Evolutionary conservation across 2,113 vertebrate species (phyloP), one percentile per base, ranked within the genome.

Genomic region (Paedocypris sp.): DNA sequence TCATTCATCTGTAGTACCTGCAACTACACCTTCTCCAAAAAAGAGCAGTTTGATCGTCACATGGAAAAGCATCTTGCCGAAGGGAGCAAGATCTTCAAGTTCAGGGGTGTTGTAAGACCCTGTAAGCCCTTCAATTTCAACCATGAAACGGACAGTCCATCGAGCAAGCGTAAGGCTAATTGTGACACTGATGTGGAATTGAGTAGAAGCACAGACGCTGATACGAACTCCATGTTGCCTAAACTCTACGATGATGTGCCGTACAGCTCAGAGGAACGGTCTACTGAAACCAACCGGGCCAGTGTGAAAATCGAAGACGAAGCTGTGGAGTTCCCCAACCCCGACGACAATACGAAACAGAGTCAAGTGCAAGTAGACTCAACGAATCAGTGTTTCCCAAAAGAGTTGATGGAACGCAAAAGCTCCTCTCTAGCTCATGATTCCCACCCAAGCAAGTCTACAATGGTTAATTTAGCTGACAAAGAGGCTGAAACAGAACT

Each of bases 1-100:
- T 93, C 94, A n/a, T 97, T 99, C 69, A 92, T 90, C 74, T 99
- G 95, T 77, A 99, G 94, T 83, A 87, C 92, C 69, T 99, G 95
- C 74, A 98, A 99, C 77, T 98, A 98, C 66, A 99, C 94, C 10
- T 99, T 99, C 71, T 93, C 93, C 18, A 96, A 96, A 73, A 97
- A 97, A 49, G 95, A 97, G 64, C 95, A 99, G 69, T 97, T 94
- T 0, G 94, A 98, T 73, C 85, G 95, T 31, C 95, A 99, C 79
- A 94, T 97, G 93, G 94, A 94, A 60, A 99, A 99, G 69, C 95
- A 99, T 68, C 80, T 91, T 53, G 83, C 79, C 0, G 86, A 83
- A 1, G 83, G 87, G 28, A 92, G 70, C 73, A 88, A 85, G 77
- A 92, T 93, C 19, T 92, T 93, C 67, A 87, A 90, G 36, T 94